Conservation (phyloP, 1,140 invertebrate genomes). For the Tetramorium parvispinum region DNA sequence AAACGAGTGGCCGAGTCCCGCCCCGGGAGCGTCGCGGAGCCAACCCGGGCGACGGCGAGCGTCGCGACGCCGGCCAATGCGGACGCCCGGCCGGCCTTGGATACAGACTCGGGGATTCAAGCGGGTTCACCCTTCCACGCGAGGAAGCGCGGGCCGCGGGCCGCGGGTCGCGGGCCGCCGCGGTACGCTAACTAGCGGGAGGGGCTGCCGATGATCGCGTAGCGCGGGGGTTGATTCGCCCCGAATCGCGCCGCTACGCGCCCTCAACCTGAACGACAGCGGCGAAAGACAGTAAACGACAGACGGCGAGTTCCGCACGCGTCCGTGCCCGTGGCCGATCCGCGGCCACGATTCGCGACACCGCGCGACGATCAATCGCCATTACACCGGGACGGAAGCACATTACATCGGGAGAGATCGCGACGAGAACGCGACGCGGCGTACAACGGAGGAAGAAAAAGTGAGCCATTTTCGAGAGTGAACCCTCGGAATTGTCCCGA, state of each 20-base stretch:
- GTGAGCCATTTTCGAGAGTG: too few species aligned
- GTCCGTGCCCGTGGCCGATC: background rate
- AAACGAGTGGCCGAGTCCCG: slow-evolving; percentile 66
- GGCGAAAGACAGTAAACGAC: slow-evolving; percentile 7
- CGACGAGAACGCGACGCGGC: too few species aligned
- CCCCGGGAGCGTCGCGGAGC: slow-evolving; percentile 60
- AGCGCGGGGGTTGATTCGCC: slow-evolving; percentile 68
- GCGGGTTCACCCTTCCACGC: slow-evolving; percentile 49
- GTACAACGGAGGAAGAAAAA: too few species aligned
- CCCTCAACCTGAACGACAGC: slow-evolving; percentile 26
- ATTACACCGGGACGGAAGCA: too few species aligned
- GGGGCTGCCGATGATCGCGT: slow-evolving; percentile 69
- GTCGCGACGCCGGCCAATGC: slow-evolving; percentile 75
- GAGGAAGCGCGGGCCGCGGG: background rate
- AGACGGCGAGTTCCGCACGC: slow-evolving; percentile 26
- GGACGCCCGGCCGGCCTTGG: slow-evolving; percentile 32
- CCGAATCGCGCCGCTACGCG: slow-evolving; percentile 71
- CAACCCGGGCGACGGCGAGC: slow-evolving; percentile 72
- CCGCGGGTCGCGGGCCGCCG: slow-evolving; percentile 16
- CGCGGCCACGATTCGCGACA: background rate
- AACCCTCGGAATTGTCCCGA: too few species aligned
- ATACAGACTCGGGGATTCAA: slow-evolving; percentile 45
- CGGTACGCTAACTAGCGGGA: slow-evolving; percentile 19
- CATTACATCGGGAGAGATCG: too few species aligned
- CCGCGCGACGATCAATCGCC: too few species aligned